Evolutionary conservation across 2,113 vertebrate species (phyloP), one percentile per base, ranked within the genome.

Genomic region (Nesoenas mayeri): DNA sequence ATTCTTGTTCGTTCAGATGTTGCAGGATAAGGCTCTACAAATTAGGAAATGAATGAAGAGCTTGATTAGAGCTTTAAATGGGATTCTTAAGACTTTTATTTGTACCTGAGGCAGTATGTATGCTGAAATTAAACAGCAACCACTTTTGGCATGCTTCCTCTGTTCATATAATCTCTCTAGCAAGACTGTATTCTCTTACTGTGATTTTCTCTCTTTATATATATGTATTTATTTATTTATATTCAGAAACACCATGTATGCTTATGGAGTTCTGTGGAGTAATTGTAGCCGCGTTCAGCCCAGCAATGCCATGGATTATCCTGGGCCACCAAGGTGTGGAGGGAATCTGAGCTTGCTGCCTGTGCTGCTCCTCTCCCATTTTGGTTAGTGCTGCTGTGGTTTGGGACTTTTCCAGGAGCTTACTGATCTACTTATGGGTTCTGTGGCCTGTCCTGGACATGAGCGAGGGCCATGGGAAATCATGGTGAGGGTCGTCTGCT

Each of bases 111-210:
- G 92, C 93, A 88, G 90, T 93, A 57, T 72, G 79, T 92, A 85
- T 64, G 88, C 92, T 92, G 96, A 96, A 96, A 95, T 95, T 81
- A 95, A 97, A 94, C 90, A 95, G 85, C 88, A 96, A 79, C 85
- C 79, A 92, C 53, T 91, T 93, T 81, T 96, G 91, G 93, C 90
- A 86, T 91, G 51, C 61, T 95, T 94, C 65, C 79, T 90, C 70
- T 79, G n/a, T 82, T 96, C 90, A 34, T 65, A 90, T 88, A 94
- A 95, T 96, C 88, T 91, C 57, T 84, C 65, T 74, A 69, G 92
- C 85, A 83, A 83, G 91, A 51, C 70, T 67, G 47, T 90, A 62
- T 28, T 95, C 94, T 74, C 79, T 81, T 91, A 64, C 36, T 84
- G 53, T 91, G 81, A 80, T 86, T 81, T 60, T 82, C 36, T 87